These are phyloP conservation scores for Xestia xanthographa DNA, from an alignment of 2,888 invertebrate genomes.

Conservation along the genomic window DNA sequence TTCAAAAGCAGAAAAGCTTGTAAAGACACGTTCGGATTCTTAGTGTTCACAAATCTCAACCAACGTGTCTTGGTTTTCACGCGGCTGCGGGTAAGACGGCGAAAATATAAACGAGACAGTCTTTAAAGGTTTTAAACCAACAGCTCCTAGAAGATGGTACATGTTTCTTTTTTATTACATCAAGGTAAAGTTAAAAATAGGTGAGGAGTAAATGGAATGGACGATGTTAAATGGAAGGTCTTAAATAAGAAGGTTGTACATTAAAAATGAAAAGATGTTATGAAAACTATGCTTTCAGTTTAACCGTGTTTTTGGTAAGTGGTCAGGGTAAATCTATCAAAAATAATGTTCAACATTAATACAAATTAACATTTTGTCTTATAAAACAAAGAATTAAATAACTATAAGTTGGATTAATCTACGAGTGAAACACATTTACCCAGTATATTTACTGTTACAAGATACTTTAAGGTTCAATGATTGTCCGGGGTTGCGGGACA, in stretches of 20 bases:
- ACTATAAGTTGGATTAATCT: background rate
- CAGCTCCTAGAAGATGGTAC: background rate
- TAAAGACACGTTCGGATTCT: constrained; percentile 12
- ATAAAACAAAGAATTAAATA: background rate
- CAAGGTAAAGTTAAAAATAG: background rate
- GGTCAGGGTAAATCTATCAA: background rate
- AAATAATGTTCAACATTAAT: background rate
- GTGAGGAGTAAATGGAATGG: background rate
- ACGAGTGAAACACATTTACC: background rate
- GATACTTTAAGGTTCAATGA: background rate
- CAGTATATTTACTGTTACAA: background rate
- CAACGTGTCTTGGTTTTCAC: constrained; percentile 30
- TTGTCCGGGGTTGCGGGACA: too few relatives aligned
- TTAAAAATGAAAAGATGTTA: background rate
- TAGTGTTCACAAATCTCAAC: constrained; percentile 48
- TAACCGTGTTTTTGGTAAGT: background rate
- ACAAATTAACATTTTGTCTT: background rate
- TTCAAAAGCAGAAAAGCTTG: constrained; percentile 1
- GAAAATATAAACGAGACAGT: constrained; percentile 42
- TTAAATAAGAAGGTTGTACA: background rate
- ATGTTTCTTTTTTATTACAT: constrained; percentile 1
- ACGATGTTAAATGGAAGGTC: background rate
- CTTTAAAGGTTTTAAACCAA: constrained; percentile 35
- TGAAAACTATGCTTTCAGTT: background rate
- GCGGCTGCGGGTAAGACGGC: constrained; percentile 6